Evolutionary conservation across 2,888 invertebrate species (phyloP).

Genomic region (Drosophila pseudotalamancana): DNA sequence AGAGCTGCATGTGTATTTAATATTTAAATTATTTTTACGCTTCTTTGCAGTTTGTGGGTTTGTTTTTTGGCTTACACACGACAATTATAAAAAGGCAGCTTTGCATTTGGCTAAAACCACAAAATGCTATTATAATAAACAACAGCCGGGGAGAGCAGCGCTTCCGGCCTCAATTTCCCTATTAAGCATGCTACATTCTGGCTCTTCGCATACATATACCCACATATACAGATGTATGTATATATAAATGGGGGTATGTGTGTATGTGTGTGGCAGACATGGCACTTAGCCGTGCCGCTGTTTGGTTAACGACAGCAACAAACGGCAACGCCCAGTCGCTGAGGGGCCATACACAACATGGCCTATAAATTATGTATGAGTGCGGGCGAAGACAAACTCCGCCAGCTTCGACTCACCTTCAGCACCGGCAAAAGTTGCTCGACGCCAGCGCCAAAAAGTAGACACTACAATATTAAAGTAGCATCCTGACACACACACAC

Average conservation of each 20-base stretch:
- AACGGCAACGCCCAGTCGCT: conserved; percentile 45
- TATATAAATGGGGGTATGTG: background rate
- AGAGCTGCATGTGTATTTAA: conserved; percentile 20
- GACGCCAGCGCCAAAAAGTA: conserved; percentile 54
- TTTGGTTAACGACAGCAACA: conserved; percentile 68
- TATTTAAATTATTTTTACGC: conserved; percentile 28
- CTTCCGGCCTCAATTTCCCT: conserved; percentile 53
- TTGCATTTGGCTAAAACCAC: conserved; percentile 56
- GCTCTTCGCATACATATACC: background rate
- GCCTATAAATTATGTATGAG: conserved; percentile 74
- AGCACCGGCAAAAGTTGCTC: conserved; percentile 41
- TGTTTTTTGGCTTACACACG: conserved; percentile 24
- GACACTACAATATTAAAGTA: conserved; percentile 56
- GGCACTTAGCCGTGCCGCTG: conserved; percentile 65
- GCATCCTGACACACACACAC: conserved; percentile 26
- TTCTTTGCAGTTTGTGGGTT: background rate
- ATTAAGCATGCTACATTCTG: conserved; percentile 1
- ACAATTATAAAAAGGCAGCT: conserved; percentile 66
- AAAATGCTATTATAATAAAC: conserved; percentile 78
- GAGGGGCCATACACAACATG: conserved; percentile 47
- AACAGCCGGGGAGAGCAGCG: conserved; percentile 31
- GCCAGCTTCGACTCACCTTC: conserved; percentile 21
- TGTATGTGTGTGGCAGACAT: conserved; percentile 24
- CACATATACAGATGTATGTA: background rate
- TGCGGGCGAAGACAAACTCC: conserved; percentile 32